phyloP scores from a whole-genome alignment of 2,888 invertebrate species.

The Cosmopolites sordidus region DNA sequence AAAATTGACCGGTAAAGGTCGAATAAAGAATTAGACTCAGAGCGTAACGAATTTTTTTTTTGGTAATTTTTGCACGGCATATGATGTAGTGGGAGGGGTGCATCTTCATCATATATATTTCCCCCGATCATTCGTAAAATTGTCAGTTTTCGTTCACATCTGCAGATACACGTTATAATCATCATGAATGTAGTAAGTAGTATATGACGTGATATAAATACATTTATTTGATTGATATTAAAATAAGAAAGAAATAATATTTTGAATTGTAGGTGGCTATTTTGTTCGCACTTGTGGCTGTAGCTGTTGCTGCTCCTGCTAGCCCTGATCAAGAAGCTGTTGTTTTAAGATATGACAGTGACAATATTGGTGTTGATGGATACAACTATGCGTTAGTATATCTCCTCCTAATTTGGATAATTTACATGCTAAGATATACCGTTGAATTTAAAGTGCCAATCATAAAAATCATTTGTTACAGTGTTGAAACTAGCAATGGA shows the following conservation, averaged over 20 bases:
- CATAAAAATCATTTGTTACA: conserved; percentile 28
- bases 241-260: too few relatives aligned
- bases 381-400: conserved; percentile 36
- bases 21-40: too few relatives aligned
- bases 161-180: background rate
- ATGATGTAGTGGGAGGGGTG: background rate
- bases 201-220: too few relatives aligned
- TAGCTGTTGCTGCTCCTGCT: conserved; percentile 25
- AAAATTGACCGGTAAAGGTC: too few relatives aligned
- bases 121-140: background rate
- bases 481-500: conserved; percentile 64
- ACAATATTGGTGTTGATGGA: conserved; percentile 40
- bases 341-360: conserved; percentile 28
- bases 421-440: too few relatives aligned
- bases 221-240: too few relatives aligned
- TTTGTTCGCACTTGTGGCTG: conserved; percentile 31
- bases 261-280: background rate
- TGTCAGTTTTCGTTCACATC: background rate
- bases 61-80: too few relatives aligned
- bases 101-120: background rate
- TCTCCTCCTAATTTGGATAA: too few relatives aligned
- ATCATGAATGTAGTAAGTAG: conserved; percentile 13
- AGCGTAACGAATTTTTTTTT: too few relatives aligned
- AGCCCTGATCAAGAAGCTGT: conserved; percentile 10
- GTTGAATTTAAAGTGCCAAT: background rate